phyloP scores from a whole-genome alignment of 1,140 invertebrate species.

The Mactra quadrangularis region DNA sequence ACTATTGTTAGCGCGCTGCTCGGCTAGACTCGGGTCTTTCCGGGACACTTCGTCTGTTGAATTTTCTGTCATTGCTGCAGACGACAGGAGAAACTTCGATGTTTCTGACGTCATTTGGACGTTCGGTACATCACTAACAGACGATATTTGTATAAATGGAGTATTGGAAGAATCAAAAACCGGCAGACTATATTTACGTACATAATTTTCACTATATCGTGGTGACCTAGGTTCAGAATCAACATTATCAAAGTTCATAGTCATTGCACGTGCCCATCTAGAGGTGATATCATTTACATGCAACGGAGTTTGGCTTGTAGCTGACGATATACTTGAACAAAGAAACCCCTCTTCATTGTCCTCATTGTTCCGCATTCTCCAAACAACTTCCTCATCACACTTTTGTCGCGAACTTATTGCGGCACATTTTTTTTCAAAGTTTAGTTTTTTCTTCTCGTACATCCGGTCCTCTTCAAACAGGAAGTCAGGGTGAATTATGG shows the following conservation, averaged over 20 bases:
- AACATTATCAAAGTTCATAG: background rate
- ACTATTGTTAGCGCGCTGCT: too few species aligned
- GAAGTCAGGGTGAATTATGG: conserved; percentile 50
- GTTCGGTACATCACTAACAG: background rate
- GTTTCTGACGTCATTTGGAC: too few species aligned
- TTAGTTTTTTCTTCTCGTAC: background rate
- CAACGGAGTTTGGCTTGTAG: background rate
- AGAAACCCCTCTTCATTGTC: conserved; percentile 31
- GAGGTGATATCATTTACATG: background rate
- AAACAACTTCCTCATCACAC: conserved; percentile 3
- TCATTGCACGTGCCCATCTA: conserved; percentile 9
- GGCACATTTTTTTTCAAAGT: background rate
- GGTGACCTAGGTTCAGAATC: background rate
- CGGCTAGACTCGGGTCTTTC: too few species aligned
- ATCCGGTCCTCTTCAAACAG: background rate
- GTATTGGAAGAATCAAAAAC: background rate
- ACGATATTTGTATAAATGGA: background rate
- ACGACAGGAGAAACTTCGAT: too few species aligned
- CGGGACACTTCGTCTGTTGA: too few species aligned
- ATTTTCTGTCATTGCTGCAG: too few species aligned
- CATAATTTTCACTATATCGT: too few species aligned
- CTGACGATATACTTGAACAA: conserved; percentile 13
- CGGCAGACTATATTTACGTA: background rate
- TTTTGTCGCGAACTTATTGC: background rate
- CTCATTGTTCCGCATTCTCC: background rate